Base-by-base conservation (phyloP, 2,888 invertebrate species). In the Chironomus tentans region DNA sequence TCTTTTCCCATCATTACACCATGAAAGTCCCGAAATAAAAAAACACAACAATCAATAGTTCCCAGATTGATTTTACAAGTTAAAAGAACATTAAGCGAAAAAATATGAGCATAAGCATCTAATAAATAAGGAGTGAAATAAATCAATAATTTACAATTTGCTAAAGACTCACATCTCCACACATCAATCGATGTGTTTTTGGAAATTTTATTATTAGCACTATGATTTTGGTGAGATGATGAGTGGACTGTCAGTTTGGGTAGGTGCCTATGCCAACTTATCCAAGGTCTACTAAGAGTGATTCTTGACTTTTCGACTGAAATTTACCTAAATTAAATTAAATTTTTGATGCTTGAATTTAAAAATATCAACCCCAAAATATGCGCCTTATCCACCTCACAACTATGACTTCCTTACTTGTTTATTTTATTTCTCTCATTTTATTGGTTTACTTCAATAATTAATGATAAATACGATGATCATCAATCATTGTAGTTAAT, bases 401-500 rank as follows among this genome's bases (percentile, higher is more conserved):
- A 50, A 13, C 50, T 1, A 0, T n/a, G 15, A 18, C 15, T 56
- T 56, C n/a, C 38, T 38, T 38, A 56, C 18, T 56, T 15, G 56
- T 24, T 28, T 28, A 4, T 72, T 61, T 38, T n/a, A 15, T n/a
- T 22, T 74, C 61, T 73, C 15, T 15, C 21, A 28, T 46, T 38
- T 76, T 69, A 69, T 76, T 68, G 56, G 68, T 75, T 68, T 75
- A 68, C 75, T 65, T 75, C 56, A 21, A 56, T 76, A 76, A 69
- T 69, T 69, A 76, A 76, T 76, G 76, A 76, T 69, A 69, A 76
- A 76, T 76, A 74, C 56, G 56, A 13, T 76, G 69, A 69, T 76
- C 76, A 76, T 76, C 76, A 76, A 76, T 76, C 76, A 76, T 68
- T 56, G 46, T 21, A 13, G 22, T 56, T 6, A 62, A 38, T 18